A percentile compares a stretch with the other conserved stretches of the same genome.
phyloP scores from a whole-genome alignment of 2,113 vertebrate species.

The Grallaria varia region DNA sequence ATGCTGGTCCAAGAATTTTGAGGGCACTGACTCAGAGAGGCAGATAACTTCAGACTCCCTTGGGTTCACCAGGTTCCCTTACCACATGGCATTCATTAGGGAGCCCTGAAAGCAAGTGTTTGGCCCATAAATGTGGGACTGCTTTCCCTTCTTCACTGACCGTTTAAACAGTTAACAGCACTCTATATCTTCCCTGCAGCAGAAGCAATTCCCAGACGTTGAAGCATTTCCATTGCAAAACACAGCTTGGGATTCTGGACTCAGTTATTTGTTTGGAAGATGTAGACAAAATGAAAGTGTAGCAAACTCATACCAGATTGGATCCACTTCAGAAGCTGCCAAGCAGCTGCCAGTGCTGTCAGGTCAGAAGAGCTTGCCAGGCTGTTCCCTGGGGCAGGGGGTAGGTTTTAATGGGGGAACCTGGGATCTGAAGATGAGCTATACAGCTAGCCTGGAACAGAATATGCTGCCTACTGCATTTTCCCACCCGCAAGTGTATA shows the following conservation, averaged over 20 bases:
- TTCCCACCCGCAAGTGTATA: background rate
- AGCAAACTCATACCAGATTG: constrained; percentile 74
- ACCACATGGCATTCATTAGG: background rate
- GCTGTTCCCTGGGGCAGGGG: constrained; percentile 46
- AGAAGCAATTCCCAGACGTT: constrained; percentile 63
- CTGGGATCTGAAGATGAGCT: constrained; percentile 47
- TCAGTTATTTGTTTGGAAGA: constrained; percentile 61
- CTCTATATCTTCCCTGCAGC: constrained; percentile 39
- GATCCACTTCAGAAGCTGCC: constrained; percentile 70
- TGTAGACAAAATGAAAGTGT: constrained; percentile 69
- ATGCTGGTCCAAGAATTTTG: background rate
- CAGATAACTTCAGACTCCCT: background rate
- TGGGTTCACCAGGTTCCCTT: background rate
- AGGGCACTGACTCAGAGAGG: background rate
- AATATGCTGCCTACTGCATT: constrained; percentile 52
- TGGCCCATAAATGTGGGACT: background rate
- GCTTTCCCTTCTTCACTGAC: background rate
- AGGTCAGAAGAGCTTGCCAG: constrained; percentile 65
- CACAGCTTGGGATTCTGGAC: constrained; percentile 71
- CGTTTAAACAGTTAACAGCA: constrained; percentile 38
- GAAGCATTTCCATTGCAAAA: constrained; percentile 68
- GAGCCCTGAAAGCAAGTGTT: background rate
- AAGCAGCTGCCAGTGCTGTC: constrained; percentile 69
- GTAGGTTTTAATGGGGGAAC: constrained; percentile 52
- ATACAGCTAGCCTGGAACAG: constrained; percentile 23